phyloP scores from a whole-genome alignment of 2,797 vertebrate genomes.

The Todus mexicanus region DNA sequence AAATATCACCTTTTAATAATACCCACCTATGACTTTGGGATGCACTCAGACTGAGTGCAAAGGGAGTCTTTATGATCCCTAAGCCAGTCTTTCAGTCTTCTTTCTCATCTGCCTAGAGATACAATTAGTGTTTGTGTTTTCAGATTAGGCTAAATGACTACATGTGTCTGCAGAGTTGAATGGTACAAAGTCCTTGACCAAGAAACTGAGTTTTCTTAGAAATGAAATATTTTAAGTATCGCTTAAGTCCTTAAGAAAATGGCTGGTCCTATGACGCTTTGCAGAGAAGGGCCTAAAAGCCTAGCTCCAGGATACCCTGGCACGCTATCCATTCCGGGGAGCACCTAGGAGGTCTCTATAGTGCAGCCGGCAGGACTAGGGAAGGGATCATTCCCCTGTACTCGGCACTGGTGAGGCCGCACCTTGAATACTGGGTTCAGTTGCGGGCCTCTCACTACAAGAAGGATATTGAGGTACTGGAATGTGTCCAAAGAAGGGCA shows the following conservation, averaged over 20 bases:
- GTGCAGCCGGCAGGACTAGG: not conserved
- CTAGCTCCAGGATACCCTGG: not conserved
- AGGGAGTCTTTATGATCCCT: not conserved
- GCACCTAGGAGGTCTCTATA: not conserved
- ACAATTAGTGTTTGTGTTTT: not conserved
- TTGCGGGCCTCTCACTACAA: too few species aligned
- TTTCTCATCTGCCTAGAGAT: not conserved
- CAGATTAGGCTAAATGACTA: not conserved
- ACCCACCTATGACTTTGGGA: not conserved
- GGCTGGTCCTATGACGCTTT: not conserved
- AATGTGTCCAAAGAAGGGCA: too few species aligned
- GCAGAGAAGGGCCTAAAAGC: not conserved
- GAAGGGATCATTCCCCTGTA: not conserved
- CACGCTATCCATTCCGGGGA: not conserved
- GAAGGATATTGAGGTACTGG: too few species aligned
- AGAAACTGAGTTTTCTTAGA: not conserved
- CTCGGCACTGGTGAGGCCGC: too few species aligned
- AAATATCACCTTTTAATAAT: slow-evolving; percentile 25
- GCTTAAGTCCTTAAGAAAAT: not conserved
- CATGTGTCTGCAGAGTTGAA: not conserved
- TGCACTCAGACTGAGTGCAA: not conserved
- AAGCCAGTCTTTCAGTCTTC: not conserved
- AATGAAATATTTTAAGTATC: not conserved
- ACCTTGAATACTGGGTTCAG: too few species aligned
- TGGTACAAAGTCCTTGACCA: not conserved